These are phyloP conservation scores for Sylvietta virens DNA, from an alignment of 2,113 vertebrate genomes.

Conservation along the genomic window DNA sequence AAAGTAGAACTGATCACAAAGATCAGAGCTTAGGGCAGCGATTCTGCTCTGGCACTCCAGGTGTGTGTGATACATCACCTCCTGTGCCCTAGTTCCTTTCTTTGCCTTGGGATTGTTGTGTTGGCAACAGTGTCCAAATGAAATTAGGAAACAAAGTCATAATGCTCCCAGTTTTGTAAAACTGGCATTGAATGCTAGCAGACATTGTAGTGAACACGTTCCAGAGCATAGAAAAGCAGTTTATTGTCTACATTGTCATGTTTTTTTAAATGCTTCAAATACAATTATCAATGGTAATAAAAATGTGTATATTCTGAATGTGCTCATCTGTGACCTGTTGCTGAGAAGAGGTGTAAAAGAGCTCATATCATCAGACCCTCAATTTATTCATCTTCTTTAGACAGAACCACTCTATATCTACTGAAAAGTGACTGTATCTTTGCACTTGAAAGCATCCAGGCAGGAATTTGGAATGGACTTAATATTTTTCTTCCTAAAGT, in stretches of 20 bases:
- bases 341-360: background rate
- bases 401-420: background rate
- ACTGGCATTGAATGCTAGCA: accelerated
- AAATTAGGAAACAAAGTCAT: background rate
- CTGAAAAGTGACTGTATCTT: background rate
- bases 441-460: background rate
- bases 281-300: background rate
- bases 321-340: background rate
- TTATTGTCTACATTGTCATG: background rate
- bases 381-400: background rate
- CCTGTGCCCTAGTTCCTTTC: accelerated
- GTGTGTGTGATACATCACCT: background rate
- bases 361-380: background rate
- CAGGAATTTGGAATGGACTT: background rate
- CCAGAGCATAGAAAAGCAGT: background rate
- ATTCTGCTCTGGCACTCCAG: background rate
- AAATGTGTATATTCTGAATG: background rate
- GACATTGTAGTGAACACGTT: background rate
- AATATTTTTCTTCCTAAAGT: background rate
- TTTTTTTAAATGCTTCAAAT: background rate
- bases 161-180: background rate
- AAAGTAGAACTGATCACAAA: background rate
- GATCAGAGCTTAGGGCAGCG: background rate
- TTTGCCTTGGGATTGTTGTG: background rate
- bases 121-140: background rate